phyloP scores from a whole-genome alignment of 2,888 invertebrate genomes.

The Cantharis rustica region DNA sequence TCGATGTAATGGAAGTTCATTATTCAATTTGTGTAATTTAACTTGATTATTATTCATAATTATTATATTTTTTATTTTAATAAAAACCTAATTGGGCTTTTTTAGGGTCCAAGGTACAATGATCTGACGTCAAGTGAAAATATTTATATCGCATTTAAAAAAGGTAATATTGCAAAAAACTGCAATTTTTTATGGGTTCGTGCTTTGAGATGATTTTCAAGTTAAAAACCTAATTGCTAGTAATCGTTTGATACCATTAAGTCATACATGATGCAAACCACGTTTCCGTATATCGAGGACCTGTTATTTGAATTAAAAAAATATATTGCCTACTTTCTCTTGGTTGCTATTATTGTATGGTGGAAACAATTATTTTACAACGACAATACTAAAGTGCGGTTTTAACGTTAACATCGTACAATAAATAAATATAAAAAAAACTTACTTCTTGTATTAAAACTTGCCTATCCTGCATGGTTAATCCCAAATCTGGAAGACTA shows the following conservation, averaged over 20 bases:
- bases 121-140: too few species aligned
- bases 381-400: background rate
- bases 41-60: too few species aligned
- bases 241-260: background rate
- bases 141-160: too few species aligned
- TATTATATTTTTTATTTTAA: too few species aligned
- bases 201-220: background rate
- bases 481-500: conserved; percentile 63
- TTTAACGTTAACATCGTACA: background rate
- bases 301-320: background rate
- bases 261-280: background rate
- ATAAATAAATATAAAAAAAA: background rate
- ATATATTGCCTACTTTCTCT: background rate
- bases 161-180: too few species aligned
- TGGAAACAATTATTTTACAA: background rate
- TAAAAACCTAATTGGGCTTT: too few species aligned
- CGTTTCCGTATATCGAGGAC: background rate
- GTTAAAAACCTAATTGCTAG: background rate
- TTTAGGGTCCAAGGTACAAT: background rate
- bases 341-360: background rate
- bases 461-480: conserved; percentile 62
- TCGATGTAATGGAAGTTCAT: background rate
- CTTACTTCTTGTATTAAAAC: conserved; percentile 58
- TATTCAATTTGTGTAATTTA: too few species aligned
- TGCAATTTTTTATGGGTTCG: background rate